These are phyloP conservation scores for Iselma pallidipennis DNA, from an alignment of 2,888 invertebrate genomes.

Conservation along the genomic window DNA sequence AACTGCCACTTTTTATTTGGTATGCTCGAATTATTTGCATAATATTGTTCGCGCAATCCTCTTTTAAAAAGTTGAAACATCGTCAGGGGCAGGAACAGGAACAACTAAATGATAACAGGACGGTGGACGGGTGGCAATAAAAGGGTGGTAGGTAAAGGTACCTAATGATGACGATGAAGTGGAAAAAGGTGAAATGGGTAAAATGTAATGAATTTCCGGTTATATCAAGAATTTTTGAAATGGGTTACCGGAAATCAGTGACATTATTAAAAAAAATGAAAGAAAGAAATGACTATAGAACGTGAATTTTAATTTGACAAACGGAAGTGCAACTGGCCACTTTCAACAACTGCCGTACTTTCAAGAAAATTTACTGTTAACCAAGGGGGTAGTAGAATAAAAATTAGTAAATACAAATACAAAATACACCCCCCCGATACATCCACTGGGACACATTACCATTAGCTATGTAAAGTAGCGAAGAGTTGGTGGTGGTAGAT, in stretches of 20 bases:
- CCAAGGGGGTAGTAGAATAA: slow-evolving; percentile 35
- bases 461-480: slow-evolving; percentile 47
- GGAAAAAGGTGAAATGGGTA: neutral
- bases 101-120: too few species aligned
- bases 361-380: too few species aligned
- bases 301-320: too few species aligned
- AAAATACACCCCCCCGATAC: slow-evolving; percentile 48
- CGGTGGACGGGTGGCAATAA: neutral
- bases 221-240: too few species aligned
- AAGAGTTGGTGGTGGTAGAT: slow-evolving; percentile 13
- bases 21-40: slow-evolving; percentile 52
- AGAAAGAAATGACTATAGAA: too few species aligned
- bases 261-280: too few species aligned
- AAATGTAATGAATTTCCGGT: neutral
- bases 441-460: slow-evolving; percentile 49
- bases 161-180: too few species aligned
- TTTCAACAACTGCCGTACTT: too few species aligned
- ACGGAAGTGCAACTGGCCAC: too few species aligned
- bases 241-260: too few species aligned
- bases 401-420: slow-evolving; percentile 51
- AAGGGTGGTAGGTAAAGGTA: too few species aligned
- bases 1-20: slow-evolving; percentile 53
- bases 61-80: slow-evolving; percentile 33
- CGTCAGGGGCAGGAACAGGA: neutral
- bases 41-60: slow-evolving; percentile 49